phyloP scores from a whole-genome alignment of 2,888 invertebrate species.

The Noctua fimbriata region DNA sequence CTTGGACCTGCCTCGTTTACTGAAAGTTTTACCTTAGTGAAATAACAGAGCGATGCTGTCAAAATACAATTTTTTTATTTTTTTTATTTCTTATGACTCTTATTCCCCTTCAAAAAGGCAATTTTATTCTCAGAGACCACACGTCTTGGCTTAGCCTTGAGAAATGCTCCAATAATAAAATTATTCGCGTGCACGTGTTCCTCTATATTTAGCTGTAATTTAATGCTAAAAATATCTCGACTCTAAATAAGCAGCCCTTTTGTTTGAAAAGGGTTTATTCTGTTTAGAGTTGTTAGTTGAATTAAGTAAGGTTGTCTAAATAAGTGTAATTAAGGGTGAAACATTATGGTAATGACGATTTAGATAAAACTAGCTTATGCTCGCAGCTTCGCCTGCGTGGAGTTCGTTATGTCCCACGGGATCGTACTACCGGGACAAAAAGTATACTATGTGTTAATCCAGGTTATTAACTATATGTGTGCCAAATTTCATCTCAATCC shows the following conservation, averaged over 20 bases:
- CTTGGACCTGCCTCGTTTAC: too few species aligned
- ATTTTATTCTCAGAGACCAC: conserved; percentile 38
- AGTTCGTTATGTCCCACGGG: too few species aligned
- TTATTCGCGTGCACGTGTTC: conserved; percentile 50
- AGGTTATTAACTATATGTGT: too few species aligned
- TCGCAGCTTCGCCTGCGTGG: too few species aligned
- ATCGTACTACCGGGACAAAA: too few species aligned
- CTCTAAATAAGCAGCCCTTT: conserved; percentile 14
- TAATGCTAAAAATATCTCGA: conserved; percentile 28
- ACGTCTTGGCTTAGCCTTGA: conserved; percentile 32
- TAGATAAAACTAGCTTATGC: background rate
- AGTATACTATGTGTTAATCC: too few species aligned
- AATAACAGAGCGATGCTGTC: too few species aligned
- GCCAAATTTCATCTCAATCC: too few species aligned
- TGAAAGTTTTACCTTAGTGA: too few species aligned
- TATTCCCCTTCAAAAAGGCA: background rate
- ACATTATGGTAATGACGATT: background rate
- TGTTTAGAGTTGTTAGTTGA: conserved; percentile 4
- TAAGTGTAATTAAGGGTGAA: background rate
- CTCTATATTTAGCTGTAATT: conserved; percentile 20
- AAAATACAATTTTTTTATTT: too few species aligned
- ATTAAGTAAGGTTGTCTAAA: background rate
- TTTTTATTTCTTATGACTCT: too few species aligned
- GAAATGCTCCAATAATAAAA: conserved; percentile 25
- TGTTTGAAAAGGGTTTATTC: conserved; percentile 33